Base-by-base conservation (phyloP, 2,888 invertebrate species). In the Empis stercorea region DNA sequence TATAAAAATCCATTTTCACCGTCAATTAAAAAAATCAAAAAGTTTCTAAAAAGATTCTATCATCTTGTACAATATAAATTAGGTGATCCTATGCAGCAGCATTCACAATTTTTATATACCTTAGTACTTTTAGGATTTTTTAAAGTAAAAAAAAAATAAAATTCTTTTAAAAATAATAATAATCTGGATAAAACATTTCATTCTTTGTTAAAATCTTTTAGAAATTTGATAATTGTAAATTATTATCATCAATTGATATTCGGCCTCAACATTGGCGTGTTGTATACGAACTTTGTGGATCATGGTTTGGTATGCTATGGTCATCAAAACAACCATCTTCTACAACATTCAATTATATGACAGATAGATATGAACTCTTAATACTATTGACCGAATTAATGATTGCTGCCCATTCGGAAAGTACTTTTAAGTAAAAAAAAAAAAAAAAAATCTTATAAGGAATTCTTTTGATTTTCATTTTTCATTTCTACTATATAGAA, bases 121-220 rank as follows among this genome's bases (percentile, higher is more conserved):
- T 41, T 61, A n/a, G 63, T 63, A 4, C 30, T 65, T 14, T 53
- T 64, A 50, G 55, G 56, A 27, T 54, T 63, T 11, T 49, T 64
- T 2, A 57, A 58, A 51, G 65, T 63, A 48, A 42, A 17, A 20
- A 10, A 20, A 36, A 16, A 10, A 10, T n/a, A 7, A n/a, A 15
- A 11, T 39, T 39, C 5, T 13, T 16, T 42, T 44, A 38, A 13
- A 36, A 30, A 20, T 38, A 14, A 39, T 17, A 20, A 17, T 10
- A 13, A n/a, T n/a, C n/a, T n/a, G n/a, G n/a, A n/a, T n/a, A n/a
- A n/a, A n/a, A n/a, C n/a, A n/a, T n/a, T n/a, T n/a, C n/a, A n/a
- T n/a, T n/a, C n/a, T n/a, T n/a, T 20, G 20, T 20, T 4, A 20
- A 20, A 14, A 10, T 30, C 40, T 40, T 17, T 7, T 10, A 65